Evolutionary conservation across 2,797 vertebrate genomes (phyloP).

Genomic region (Hephaestus fuliginosus): DNA sequence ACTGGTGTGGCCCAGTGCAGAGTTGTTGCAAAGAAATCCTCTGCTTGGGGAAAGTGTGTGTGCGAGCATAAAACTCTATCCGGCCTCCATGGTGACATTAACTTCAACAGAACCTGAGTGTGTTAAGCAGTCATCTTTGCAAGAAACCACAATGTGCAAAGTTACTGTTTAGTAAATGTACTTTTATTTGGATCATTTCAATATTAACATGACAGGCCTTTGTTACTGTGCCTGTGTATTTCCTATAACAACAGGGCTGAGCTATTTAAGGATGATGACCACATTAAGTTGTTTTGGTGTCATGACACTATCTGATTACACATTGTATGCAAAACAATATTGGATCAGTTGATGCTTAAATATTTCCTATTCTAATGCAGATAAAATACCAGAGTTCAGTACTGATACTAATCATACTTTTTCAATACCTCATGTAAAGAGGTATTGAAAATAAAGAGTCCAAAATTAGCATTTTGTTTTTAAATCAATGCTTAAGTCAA

Average conservation of each 20-base stretch:
- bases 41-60: not conserved
- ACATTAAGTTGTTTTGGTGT: slow-evolving; percentile 8
- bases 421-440: not conserved
- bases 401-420: not conserved
- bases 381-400: not conserved
- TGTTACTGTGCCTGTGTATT: not conserved
- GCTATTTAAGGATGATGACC: not conserved
- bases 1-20: slow-evolving; percentile 10
- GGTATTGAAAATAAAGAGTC: not conserved
- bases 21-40: not conserved
- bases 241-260: not conserved
- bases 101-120: not conserved
- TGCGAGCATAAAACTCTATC: not conserved
- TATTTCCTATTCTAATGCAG: not conserved
- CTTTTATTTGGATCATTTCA: not conserved
- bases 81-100: not conserved
- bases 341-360: not conserved
- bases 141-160: not conserved
- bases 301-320: not conserved
- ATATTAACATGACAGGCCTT: not conserved
- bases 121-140: not conserved
- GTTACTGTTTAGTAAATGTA: not conserved
- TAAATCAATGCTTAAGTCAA: not conserved
- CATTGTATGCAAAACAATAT: slow-evolving; percentile 12
- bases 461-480: not conserved